Percentiles rank a stretch among this genome's conserved stretches.
phyloP scores from a whole-genome alignment of 2,888 invertebrate species.

The Polyommatus icarus region DNA sequence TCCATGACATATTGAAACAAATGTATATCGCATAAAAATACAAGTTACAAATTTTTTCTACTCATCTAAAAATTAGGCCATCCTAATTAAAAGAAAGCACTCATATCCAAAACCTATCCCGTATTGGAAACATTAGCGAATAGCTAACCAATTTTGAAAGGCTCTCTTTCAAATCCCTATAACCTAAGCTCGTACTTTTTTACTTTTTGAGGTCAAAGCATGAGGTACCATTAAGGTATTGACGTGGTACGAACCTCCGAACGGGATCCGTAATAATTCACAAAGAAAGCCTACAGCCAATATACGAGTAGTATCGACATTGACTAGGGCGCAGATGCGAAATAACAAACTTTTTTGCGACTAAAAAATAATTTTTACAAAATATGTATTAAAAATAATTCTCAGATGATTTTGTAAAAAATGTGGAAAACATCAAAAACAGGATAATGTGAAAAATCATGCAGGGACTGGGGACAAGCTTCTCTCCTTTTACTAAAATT shows the following conservation, averaged over 20 bases:
- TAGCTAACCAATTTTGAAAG: slow-evolving; percentile 35
- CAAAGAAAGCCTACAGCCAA: slow-evolving; percentile 63
- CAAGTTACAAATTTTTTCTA: too few species aligned
- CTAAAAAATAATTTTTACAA: not conserved
- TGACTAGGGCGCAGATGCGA: slow-evolving; percentile 26
- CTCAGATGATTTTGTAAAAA: too few species aligned
- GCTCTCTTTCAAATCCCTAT: slow-evolving; percentile 41
- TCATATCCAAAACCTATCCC: not conserved
- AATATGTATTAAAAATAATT: too few species aligned
- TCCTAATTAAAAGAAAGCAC: not conserved
- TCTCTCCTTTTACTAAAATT: too few species aligned
- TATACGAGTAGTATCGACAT: slow-evolving; percentile 40
- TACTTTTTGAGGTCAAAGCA: slow-evolving; percentile 65
- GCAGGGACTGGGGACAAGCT: too few species aligned
- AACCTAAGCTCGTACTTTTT: slow-evolving; percentile 55
- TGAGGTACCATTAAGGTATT: slow-evolving; percentile 71
- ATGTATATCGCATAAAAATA: too few species aligned
- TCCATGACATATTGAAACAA: too few species aligned
- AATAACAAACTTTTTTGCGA: not conserved
- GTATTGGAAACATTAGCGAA: slow-evolving; percentile 24
- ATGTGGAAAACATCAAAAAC: too few species aligned
- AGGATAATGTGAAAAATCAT: too few species aligned
- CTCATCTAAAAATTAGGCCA: not conserved
- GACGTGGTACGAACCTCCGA: slow-evolving; percentile 56
- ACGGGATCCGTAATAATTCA: slow-evolving; percentile 74